Percentiles rank a stretch among this genome's conserved stretches.
Conservation (phyloP, 2,113 vertebrate species). For the Helogale parvula region DNA sequence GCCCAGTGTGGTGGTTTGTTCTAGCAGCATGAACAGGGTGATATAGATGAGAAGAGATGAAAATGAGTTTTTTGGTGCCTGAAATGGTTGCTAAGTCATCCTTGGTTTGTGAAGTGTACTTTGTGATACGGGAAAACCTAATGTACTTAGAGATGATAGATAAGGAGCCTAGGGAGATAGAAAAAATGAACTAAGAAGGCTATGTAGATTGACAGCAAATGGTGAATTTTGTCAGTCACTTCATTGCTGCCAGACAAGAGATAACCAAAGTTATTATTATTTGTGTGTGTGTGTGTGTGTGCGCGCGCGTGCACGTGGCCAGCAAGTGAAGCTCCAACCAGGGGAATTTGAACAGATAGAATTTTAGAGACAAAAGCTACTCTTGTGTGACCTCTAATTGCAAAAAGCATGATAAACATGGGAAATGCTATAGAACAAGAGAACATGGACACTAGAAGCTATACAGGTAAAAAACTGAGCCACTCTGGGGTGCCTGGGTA, state of each 20-base stretch:
- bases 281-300: too few relatives aligned
- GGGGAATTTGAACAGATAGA: neutral
- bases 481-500: neutral
- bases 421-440: neutral
- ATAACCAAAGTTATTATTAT: neutral
- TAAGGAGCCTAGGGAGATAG: neutral
- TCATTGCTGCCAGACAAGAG: neutral
- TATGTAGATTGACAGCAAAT: neutral
- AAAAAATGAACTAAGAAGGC: neutral
- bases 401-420: neutral
- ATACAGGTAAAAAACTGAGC: neutral
- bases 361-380: neutral
- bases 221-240: neutral
- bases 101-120: neutral
- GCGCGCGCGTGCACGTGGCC: neutral
- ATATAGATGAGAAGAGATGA: neutral
- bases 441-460: neutral
- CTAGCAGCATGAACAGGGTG: neutral
- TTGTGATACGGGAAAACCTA: neutral
- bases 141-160: neutral
- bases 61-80: neutral
- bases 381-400: neutral
- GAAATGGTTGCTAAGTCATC: neutral
- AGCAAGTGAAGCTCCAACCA: neutral
- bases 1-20: neutral